phyloP scores from a whole-genome alignment of 2,797 vertebrate species.

The Calcarius lapponicus region DNA sequence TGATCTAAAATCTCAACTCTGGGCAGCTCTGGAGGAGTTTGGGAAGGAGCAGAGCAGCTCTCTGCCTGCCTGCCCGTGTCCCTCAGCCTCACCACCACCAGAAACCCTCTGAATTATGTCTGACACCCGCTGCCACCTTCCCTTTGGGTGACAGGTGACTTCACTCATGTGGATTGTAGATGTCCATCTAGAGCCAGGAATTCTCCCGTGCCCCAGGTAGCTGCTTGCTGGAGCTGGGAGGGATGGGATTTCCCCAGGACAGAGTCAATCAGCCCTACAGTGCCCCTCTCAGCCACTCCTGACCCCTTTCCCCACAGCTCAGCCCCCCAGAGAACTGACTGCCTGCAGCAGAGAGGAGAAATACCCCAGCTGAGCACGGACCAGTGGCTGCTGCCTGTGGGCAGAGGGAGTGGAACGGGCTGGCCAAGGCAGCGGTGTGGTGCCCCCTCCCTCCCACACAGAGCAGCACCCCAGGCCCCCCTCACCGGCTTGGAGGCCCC shows the following conservation, averaged over 20 bases:
- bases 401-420: not conserved
- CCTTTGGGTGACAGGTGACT: accelerated
- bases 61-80: accelerated
- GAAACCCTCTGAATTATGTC: not conserved
- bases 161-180: not conserved
- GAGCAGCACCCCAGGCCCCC: not conserved
- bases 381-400: accelerated
- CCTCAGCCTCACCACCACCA: too few relatives aligned
- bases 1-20: not conserved
- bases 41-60: not conserved
- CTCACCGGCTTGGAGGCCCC: slow-evolving; percentile 87
- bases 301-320: not conserved
- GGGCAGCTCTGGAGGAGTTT: not conserved
- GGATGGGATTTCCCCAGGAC: not conserved
- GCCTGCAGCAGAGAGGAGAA: not conserved
- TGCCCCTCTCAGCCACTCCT: not conserved
- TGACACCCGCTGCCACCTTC: not conserved
- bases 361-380: accelerated
- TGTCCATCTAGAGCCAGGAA: not conserved
- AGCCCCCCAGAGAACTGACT: not conserved
- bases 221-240: not conserved
- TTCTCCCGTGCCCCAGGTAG: accelerated
- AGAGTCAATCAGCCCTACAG: not conserved
- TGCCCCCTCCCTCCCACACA: not conserved
- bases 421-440: accelerated